Evolutionary conservation across 2,113 vertebrate genomes (phyloP).

Genomic region (Galbula dea): DNA sequence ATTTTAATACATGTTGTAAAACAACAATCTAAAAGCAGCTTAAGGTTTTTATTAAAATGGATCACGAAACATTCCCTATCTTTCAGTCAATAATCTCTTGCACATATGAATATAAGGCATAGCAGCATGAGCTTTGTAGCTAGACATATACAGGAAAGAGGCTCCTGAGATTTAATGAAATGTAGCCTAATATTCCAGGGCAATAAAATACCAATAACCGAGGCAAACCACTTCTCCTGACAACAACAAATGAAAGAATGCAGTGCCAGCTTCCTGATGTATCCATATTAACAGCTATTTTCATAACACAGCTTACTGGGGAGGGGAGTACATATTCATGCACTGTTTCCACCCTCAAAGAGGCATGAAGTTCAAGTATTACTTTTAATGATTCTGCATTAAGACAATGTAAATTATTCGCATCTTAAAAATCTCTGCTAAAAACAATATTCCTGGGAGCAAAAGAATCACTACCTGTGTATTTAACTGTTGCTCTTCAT

Average conservation of each 20-base stretch:
- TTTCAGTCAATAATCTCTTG: neutral
- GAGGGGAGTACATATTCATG: too few species aligned
- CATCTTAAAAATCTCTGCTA: neutral
- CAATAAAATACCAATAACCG: neutral
- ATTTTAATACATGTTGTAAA: slow-evolving; percentile 18
- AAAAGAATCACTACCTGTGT: neutral
- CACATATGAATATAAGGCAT: neutral
- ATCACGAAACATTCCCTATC: neutral
- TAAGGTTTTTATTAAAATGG: slow-evolving; percentile 31
- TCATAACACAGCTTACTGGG: neutral
- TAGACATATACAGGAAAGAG: neutral
- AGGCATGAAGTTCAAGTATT: neutral
- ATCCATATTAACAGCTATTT: neutral
- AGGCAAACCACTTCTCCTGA: neutral
- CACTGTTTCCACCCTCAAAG: neutral
- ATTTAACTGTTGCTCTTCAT: neutral
- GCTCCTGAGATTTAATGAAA: neutral
- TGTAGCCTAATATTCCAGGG: neutral
- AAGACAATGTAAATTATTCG: neutral
- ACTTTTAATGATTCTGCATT: neutral
- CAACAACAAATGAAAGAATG: neutral
- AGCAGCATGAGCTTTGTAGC: neutral
- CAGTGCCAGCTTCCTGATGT: neutral
- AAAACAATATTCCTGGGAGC: neutral
- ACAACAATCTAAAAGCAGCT: slow-evolving; percentile 25